Evolutionary conservation across 1,140 invertebrate genomes (phyloP), one percentile per base, ranked within the genome.

Genomic region (Dinothrombium tinctorium): DNA sequence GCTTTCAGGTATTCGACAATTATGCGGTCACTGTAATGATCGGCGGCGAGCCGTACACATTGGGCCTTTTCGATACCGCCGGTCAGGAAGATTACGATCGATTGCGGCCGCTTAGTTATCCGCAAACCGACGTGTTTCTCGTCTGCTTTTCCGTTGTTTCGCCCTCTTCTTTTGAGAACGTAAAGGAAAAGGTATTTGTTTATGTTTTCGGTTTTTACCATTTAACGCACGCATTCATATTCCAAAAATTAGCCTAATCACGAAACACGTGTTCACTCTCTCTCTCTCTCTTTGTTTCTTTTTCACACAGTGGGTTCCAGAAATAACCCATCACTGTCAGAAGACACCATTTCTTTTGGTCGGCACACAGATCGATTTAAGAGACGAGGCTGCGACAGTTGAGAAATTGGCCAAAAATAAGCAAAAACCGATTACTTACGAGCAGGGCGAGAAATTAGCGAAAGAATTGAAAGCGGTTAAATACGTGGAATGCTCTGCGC

Each of bases 1-100:
- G n/a, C n/a, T n/a, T 14, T 23, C 49, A 70, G 68, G 69, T 73
- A 39, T 95, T 95, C 61, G 90, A 96, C 57, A 96, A 98, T 61
- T 96, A 96, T 74, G 87, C 89, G 3, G 89, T 96, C 6, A 96
- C 89, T 32, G 87, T 95, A 29, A 95, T 95, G 87, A 94, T 95
- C 54, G 86, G 86, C 33, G 90, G 89, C 24, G 92, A 98, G 58
- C 90, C 90, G 8, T 98, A 98, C 57, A 96, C 90, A 36, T 63
- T 98, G 54, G 90, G 92, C 51, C 65, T 96, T 46, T 94, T 94
- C 69, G 87, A 94, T 69, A 94, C 87, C 56, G 87, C 87, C 55
- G 86, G 84, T 51, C 87, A 63, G 48, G 61, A 63, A 53, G 61
- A 63, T 53, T 63, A 63, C 47, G 65, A 68, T 62, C 69, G 92